Conservation (phyloP, 2,888 invertebrate species). For the Aleiodes leptofemur region DNA sequence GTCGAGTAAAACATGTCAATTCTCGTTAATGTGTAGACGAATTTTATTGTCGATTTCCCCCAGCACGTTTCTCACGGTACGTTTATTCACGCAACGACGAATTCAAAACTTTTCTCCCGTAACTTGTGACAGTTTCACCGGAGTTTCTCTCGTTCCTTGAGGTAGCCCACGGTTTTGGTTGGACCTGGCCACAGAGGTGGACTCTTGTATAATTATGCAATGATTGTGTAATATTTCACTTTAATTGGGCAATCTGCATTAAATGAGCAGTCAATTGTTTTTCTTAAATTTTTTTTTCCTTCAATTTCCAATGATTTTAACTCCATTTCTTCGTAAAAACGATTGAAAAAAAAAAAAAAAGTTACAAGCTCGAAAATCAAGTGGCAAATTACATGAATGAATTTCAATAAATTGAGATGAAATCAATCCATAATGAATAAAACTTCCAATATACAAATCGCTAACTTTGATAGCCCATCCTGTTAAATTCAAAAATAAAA, state of each 20-base stretch:
- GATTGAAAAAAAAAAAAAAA: background rate
- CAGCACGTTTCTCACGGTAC: constrained; percentile 29
- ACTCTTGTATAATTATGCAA: constrained; percentile 54
- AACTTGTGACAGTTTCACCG: constrained; percentile 62
- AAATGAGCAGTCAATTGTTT: background rate
- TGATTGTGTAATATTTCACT: constrained; percentile 45
- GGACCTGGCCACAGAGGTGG: constrained; percentile 56
- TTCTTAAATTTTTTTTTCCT: background rate
- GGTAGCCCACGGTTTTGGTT: constrained; percentile 22
- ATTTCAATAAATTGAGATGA: background rate
- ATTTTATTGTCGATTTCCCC: constrained; percentile 6
- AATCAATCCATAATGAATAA: no score
- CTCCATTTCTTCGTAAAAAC: background rate
- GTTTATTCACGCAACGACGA: constrained; percentile 45
- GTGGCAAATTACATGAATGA: background rate
- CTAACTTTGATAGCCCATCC: no score
- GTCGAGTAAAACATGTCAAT: background rate
- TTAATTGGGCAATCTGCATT: background rate
- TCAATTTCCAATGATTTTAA: background rate
- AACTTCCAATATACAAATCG: no score
- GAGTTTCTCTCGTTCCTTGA: constrained; percentile 59
- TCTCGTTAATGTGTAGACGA: background rate
- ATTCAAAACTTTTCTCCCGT: constrained; percentile 43
- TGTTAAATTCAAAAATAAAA: background rate
- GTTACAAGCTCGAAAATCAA: background rate